These are phyloP conservation scores for Takifugu ocellatus DNA, from an alignment of 2,797 vertebrate genomes.

Conservation along the genomic window DNA sequence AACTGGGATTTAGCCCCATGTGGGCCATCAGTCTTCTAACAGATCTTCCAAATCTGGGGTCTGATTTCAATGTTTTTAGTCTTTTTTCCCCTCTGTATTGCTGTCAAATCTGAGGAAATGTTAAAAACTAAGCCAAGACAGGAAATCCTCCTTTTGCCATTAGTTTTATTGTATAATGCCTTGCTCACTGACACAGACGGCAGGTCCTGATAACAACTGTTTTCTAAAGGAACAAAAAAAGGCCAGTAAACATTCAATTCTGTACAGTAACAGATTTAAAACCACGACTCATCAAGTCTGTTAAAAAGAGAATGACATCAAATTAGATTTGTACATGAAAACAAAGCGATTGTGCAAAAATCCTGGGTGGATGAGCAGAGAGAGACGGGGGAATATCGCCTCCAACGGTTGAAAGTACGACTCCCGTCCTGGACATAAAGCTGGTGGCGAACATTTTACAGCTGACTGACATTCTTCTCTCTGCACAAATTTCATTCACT, in stretches of 20 bases:
- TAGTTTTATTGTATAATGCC: slow-evolving; percentile 73
- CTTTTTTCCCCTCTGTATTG: too few species aligned
- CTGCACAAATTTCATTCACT: slow-evolving; percentile 36
- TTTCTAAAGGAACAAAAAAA: slow-evolving; percentile 56
- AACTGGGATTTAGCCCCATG: too few species aligned
- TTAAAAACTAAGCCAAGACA: background rate
- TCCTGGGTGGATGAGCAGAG: slow-evolving; percentile 20
- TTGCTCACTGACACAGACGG: slow-evolving; percentile 44
- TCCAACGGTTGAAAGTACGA: slow-evolving; percentile 30
- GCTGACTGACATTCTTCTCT: slow-evolving; percentile 29
- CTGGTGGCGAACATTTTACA: slow-evolving; percentile 37
- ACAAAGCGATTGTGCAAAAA: slow-evolving; percentile 70
- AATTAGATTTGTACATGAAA: slow-evolving; percentile 39
- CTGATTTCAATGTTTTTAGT: too few species aligned
- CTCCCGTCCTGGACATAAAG: slow-evolving; percentile 30
- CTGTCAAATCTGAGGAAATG: too few species aligned
- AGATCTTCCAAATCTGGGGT: too few species aligned
- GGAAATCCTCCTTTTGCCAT: slow-evolving; percentile 48
- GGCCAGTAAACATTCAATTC: slow-evolving; percentile 20
- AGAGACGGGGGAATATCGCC: slow-evolving; percentile 21
- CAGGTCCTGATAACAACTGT: slow-evolving; percentile 47
- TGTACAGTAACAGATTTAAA: slow-evolving; percentile 42
- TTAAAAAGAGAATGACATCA: slow-evolving; percentile 43
- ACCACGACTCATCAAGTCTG: slow-evolving; percentile 46
- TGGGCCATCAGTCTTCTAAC: too few species aligned